Base-by-base conservation (phyloP, 2,113 vertebrate genomes). In the Laterallus jamaicensis region DNA sequence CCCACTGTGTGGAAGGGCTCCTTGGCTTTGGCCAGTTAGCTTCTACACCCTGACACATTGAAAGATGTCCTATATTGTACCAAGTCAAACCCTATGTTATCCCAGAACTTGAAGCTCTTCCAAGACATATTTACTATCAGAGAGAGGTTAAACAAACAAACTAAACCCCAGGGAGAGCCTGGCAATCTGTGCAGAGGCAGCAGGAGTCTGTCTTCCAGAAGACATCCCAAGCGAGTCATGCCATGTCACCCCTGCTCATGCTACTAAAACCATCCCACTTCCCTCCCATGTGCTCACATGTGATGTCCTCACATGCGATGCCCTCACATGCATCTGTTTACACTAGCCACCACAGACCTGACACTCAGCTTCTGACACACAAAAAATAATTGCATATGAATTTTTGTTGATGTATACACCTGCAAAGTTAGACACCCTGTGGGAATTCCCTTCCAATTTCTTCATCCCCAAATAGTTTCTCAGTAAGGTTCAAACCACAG, bases 141-240 rank as follows among this genome's bases (percentile, higher is more conserved):
- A 68, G 12, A 70, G 71, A 94, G 68, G 63, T 90, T 95, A 95
- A 85, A 64, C 52, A 94, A 90, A 52, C 47, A 75, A 88, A 76
- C 50, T 59, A 89, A 83, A 78, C 18, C 39, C 56, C 37, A 77
- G 73, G 10, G 39, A 93, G n/a, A 74, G 11, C 40, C 74, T 75
- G 29, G 35, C 6, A 77, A 73, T 62, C 39, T 69, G 42, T 35
- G 31, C 50, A 87, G 13, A 69, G 40, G n/a, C 28, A 88, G 64
- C 22, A 83, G 19, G 37, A 71, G 7, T 52, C 37, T 69, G 11
- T 66, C 37, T 70, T 91, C 49, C 56, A 59, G 67, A 92, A 84
- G 6, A 49, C 95, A 80, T 68, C 14, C 10, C 62, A 29, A 54
- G 37, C 24, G 58, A 85, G 39, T 13, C 14, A 17, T 58, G 59